phyloP scores from a whole-genome alignment of 2,888 invertebrate species.

The Epiblema foenella region DNA sequence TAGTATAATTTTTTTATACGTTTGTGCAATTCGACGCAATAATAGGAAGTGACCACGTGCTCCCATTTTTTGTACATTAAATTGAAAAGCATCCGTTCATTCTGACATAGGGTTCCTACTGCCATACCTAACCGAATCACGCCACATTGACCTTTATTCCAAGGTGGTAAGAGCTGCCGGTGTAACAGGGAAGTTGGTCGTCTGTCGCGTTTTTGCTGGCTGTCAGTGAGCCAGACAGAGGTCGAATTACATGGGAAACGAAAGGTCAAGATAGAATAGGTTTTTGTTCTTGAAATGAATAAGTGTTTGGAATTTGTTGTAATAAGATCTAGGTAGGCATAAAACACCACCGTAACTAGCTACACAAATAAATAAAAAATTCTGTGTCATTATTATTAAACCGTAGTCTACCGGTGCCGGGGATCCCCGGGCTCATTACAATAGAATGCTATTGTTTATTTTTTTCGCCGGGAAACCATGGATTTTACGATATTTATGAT shows the following conservation, averaged over 20 bases:
- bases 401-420: too few relatives aligned
- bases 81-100: constrained; percentile 21
- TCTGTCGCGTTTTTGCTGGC: constrained; percentile 19
- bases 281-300: neutral
- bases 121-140: neutral
- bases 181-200: constrained; percentile 8
- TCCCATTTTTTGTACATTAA: constrained; percentile 14
- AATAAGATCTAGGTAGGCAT: neutral
- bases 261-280: constrained; percentile 19
- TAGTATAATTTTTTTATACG: neutral
- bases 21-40: constrained; percentile 15
- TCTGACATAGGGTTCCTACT: neutral
- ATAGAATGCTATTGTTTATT: too few relatives aligned
- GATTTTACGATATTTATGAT: too few relatives aligned
- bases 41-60: constrained; percentile 31
- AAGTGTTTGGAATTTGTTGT: neutral
- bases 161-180: neutral
- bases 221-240: constrained; percentile 24
- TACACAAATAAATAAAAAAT: too few relatives aligned
- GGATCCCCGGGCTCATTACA: too few relatives aligned
- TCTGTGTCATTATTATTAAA: too few relatives aligned
- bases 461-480: too few relatives aligned
- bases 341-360: too few relatives aligned
- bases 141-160: neutral
- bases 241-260: constrained; percentile 12